phyloP scores from a whole-genome alignment of 1,140 invertebrate species.

The Bombus affinis region DNA sequence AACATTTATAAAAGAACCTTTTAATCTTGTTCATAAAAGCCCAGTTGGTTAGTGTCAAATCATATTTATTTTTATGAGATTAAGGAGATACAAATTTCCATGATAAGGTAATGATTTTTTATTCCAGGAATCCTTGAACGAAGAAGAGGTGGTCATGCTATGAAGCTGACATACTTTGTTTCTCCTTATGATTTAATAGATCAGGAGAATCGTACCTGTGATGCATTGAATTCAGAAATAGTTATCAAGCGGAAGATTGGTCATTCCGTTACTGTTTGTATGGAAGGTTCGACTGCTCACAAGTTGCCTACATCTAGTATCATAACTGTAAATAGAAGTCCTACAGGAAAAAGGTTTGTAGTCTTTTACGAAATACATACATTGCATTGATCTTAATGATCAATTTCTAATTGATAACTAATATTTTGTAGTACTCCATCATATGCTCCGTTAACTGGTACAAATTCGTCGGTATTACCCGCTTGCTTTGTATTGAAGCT shows the following conservation, averaged over 20 bases:
- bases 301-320: conserved; percentile 93
- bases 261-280: conserved; percentile 93
- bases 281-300: conserved; percentile 94
- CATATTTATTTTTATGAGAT: not conserved
- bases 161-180: conserved; percentile 97
- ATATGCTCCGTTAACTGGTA: conserved; percentile 89
- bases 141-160: conserved; percentile 92
- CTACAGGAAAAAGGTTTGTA: conserved; percentile 89
- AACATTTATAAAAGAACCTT: conserved; percentile 92
- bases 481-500: conserved; percentile 95
- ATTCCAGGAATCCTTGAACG: conserved; percentile 86
- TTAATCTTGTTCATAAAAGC: conserved; percentile 94
- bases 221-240: conserved; percentile 89
- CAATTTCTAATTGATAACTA: not conserved
- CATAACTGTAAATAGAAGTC: conserved; percentile 88
- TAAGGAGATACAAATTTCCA: not conserved
- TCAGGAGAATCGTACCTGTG: conserved; percentile 87
- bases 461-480: conserved; percentile 94
- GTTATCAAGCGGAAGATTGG: conserved; percentile 89
- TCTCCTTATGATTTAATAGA: conserved; percentile 96
- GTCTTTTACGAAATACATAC: conserved; percentile 7
- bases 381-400: not conserved
- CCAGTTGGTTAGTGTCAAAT: conserved; percentile 87
- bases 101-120: conserved; percentile 1
- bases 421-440: conserved; percentile 85